Percentiles rank a stretch among this genome's conserved stretches.
Conservation (phyloP, 2,797 vertebrate species). For the Sarcoramphus papa region DNA sequence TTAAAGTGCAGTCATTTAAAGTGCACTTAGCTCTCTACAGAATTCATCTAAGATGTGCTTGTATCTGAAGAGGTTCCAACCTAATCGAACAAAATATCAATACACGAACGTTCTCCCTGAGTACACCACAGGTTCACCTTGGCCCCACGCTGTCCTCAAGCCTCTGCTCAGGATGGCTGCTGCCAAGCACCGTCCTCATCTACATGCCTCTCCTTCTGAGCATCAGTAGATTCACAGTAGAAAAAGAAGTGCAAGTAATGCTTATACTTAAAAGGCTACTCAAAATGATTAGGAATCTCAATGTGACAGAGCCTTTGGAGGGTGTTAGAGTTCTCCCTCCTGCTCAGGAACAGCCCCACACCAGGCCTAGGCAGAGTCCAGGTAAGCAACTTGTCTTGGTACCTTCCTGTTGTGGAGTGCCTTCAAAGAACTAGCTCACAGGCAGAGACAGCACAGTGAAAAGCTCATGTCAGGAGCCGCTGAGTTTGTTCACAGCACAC, state of each 20-base stretch:
- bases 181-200: neutral
- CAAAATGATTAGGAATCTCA: neutral
- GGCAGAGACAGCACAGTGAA: neutral
- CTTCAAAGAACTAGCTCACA: neutral
- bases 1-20: neutral
- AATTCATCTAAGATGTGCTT: neutral
- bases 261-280: neutral
- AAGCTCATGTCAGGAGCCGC: fast-evolving
- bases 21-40: neutral
- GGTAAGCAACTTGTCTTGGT: neutral
- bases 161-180: neutral
- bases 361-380: neutral
- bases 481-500: neutral
- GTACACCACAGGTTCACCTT: neutral
- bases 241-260: neutral
- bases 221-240: neutral
- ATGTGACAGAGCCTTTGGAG: neutral
- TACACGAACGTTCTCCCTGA: neutral
- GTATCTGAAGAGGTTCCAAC: neutral
- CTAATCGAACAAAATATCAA: neutral
- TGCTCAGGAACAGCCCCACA: neutral
- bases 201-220: neutral
- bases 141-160: neutral
- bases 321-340: neutral
- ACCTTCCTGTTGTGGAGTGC: neutral